Evolutionary conservation across 2,888 invertebrate species (phyloP), one percentile per base, ranked within the genome.

Genomic region (Tetranychus piercei): DNA sequence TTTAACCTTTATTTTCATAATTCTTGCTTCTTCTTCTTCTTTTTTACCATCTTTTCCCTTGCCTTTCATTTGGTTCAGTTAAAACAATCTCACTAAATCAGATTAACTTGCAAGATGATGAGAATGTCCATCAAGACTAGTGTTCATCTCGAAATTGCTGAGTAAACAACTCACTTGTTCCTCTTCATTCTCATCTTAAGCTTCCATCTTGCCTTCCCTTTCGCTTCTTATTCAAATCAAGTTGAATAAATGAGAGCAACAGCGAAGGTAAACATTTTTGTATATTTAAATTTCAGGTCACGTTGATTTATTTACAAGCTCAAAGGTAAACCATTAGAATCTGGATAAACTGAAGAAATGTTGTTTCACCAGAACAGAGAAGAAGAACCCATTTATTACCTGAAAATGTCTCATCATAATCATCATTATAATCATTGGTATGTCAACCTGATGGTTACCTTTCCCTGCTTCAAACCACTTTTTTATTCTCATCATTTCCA

Each of bases 201-300:
- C 69, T 69, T n/a, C 2, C 69, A 1, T n/a, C n/a, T n/a, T 69
- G 8, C 11, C 69, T 69, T n/a, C n/a, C 69, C 11, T n/a, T 69
- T 9, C 23, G 11, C 9, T 23, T 69, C 69, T 69, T 23, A 23
- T 23, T 69, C n/a, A 55, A 55, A 55, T 55, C 55, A 15, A 15
- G 55, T 55, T 55, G 55, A 55, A 55, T 55, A 55, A 55, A 55
- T 55, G 55, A 9, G 15, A 55, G 55, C 9, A 15, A 15, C 55
- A 55, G 9, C 3, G 55, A 55, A 55, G 55, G 55, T 55, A 55
- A 55, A 55, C 15, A 55, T 55, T 55, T 55, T 55, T 15, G 2
- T 55, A 55, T 55, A 55, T 55, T 55, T 55, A 55, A 55, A 55
- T 55, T 55, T 55, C 55, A 55, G 55, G 55, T 55, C 55, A 55